These are phyloP conservation scores for Syngnathus typhle DNA, from an alignment of 2,113 vertebrate genomes.

Conservation along the genomic window DNA sequence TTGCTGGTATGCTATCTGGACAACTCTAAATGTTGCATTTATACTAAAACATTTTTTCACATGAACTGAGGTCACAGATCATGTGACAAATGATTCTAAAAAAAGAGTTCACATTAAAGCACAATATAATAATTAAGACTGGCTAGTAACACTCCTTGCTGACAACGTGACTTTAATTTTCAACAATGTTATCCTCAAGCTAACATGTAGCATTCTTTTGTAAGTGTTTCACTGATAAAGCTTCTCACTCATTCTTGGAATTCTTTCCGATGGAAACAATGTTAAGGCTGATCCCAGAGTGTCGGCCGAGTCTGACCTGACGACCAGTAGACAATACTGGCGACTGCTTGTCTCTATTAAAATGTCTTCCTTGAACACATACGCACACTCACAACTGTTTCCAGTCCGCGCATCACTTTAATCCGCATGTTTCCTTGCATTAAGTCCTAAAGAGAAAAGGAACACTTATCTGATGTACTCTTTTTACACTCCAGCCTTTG, in stretches of 20 bases:
- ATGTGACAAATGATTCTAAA: neutral
- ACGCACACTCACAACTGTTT: neutral
- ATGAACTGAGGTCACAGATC: too few species aligned
- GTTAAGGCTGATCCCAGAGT: conserved; percentile 68
- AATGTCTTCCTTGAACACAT: conserved; percentile 26
- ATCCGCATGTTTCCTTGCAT: neutral
- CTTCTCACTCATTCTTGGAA: conserved; percentile 73
- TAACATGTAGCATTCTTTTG: neutral
- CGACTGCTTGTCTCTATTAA: conserved; percentile 53
- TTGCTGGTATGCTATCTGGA: too few species aligned
- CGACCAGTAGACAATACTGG: conserved; percentile 50
- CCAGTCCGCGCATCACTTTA: neutral
- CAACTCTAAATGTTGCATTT: too few species aligned
- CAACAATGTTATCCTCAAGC: neutral
- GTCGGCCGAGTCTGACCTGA: conserved; percentile 66
- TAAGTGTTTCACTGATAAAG: conserved; percentile 67
- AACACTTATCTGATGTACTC: conserved; percentile 26
- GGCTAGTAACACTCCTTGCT: neutral
- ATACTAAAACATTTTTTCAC: too few species aligned
- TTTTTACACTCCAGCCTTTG: conserved; percentile 20
- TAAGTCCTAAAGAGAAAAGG: conserved; percentile 28
- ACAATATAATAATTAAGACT: neutral
- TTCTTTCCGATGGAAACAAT: conserved; percentile 80
- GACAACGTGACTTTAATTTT: neutral
- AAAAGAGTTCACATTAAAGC: neutral